phyloP scores from a whole-genome alignment of 2,888 invertebrate species.

The Drosophila merina region DNA sequence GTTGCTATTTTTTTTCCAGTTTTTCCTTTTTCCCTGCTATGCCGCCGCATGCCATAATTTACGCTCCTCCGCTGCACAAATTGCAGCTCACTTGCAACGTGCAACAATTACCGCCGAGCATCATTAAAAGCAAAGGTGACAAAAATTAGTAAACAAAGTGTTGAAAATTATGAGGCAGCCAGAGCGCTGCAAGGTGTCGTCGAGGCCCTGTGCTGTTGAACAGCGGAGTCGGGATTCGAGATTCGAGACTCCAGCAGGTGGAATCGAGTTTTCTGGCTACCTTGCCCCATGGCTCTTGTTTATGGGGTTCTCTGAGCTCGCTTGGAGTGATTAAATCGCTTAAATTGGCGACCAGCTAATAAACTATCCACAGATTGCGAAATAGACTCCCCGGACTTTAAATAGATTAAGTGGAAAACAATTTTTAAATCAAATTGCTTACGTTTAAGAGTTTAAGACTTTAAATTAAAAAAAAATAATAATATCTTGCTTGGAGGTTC shows the following conservation, averaged over 20 bases:
- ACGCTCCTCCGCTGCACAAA: slow-evolving; percentile 70
- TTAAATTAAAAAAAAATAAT: neutral
- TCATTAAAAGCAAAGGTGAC: slow-evolving; percentile 80
- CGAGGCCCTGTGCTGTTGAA: neutral
- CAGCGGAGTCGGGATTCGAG: neutral
- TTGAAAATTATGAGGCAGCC: slow-evolving; percentile 73
- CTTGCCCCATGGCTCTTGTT: slow-evolving; percentile 11
- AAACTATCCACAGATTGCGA: slow-evolving; percentile 27
- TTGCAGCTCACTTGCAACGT: slow-evolving; percentile 66
- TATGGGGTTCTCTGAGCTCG: slow-evolving; percentile 35
- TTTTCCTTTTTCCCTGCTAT: slow-evolving; percentile 11
- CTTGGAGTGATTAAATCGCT: slow-evolving; percentile 41
- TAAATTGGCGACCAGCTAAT: slow-evolving; percentile 26
- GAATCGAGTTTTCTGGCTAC: slow-evolving; percentile 21
- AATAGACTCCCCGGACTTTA: slow-evolving; percentile 2
- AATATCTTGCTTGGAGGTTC: too few relatives aligned
- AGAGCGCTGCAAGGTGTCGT: slow-evolving; percentile 35
- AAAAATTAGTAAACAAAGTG: slow-evolving; percentile 81
- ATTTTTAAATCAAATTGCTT: slow-evolving; percentile 5
- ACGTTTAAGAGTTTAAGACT: neutral
- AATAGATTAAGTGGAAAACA: slow-evolving; percentile 33
- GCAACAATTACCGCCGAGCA: slow-evolving; percentile 78
- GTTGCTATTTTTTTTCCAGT: slow-evolving; percentile 1
- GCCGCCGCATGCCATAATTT: slow-evolving; percentile 58
- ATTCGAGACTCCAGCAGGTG: slow-evolving; percentile 33